Base-by-base conservation (phyloP, 2,888 invertebrate genomes). In the Rhingia campestris region DNA sequence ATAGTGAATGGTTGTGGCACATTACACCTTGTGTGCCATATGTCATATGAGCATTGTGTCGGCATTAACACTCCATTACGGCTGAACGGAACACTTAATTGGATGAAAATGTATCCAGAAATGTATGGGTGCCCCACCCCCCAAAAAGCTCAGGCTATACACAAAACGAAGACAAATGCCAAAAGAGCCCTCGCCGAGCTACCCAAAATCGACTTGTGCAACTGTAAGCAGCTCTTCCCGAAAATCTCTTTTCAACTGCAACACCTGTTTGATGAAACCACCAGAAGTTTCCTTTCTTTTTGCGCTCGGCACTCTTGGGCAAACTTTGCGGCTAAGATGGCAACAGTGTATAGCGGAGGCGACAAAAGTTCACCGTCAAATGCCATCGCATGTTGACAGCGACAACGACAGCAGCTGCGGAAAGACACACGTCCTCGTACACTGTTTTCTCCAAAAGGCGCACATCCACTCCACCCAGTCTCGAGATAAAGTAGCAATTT, bases 51-150 rank as follows among this genome's bases (percentile, higher is more conserved):
- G 74, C 74, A 80, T 80, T 84, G 80, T 84, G 54, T 59, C 69
- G 79, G 73, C 79, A 82, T 82, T 73, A 73, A 79, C 82, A 79
- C 82, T 70, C 80, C 74, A 84, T 84, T 74, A 80, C 84, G 70
- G 74, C 61, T 80, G 84, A 84, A 80, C 80, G 69, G 53, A 84
- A 70, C 80, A 75, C 80, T 84, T 80, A 84, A 80, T 84, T 84
- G 84, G 79, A 82, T 73, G 73, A 79, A 79, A 82, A 43, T 32
- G 74, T 41, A 59, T 10, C 54, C 14, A 49, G 30, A 22, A 39
- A 7, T 12, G 14, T 9, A n/a, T n/a, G 4, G 9, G 4, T 12
- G 43, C 7, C 12, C 56, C 49, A 49, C n/a, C 53, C 64, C 70
- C 39, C 66, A 10, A 22, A 47, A 47, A 14, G 35, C 39, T 7